A percentile compares a stretch with the other conserved stretches of the same genome.
Conservation (phyloP, 2,797 vertebrate species). For the Melanotaenia trifasciata region DNA sequence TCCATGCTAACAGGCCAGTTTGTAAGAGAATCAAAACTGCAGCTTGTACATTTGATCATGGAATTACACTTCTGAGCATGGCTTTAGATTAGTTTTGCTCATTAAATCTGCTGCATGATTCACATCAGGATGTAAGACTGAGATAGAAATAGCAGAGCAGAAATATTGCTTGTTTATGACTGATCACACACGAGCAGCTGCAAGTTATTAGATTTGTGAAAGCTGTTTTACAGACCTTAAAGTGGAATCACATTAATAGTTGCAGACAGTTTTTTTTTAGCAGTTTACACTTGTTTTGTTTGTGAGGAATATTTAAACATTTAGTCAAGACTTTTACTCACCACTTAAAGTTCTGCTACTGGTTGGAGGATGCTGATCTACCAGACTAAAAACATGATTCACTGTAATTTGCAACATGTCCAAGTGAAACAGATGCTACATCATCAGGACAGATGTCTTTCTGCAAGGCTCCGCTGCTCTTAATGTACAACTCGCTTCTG, state of each 20-base stretch:
- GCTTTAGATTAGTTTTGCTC: neutral
- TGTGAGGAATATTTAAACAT: neutral
- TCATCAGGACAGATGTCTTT: neutral
- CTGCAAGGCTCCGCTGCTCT: conserved; percentile 1
- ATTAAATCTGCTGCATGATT: conserved; percentile 7
- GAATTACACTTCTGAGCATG: neutral
- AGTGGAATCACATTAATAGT: neutral
- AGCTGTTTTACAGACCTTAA: neutral
- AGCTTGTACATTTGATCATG: neutral
- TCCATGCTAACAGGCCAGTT: neutral
- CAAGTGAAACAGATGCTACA: conserved; percentile 1
- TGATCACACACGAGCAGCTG: neutral
- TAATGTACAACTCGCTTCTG: conserved; percentile 10
- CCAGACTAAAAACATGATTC: neutral
- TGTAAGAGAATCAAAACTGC: neutral
- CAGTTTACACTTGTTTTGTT: neutral
- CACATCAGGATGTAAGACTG: neutral
- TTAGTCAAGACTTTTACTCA: neutral
- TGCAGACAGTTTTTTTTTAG: neutral
- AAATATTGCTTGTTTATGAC: neutral
- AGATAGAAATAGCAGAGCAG: neutral
- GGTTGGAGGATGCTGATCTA: neutral
- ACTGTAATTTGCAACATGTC: neutral
- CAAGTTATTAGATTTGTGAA: neutral
- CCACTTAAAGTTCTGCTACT: neutral